phyloP scores from a whole-genome alignment of 2,113 vertebrate species.

The Ceratotherium simum region DNA sequence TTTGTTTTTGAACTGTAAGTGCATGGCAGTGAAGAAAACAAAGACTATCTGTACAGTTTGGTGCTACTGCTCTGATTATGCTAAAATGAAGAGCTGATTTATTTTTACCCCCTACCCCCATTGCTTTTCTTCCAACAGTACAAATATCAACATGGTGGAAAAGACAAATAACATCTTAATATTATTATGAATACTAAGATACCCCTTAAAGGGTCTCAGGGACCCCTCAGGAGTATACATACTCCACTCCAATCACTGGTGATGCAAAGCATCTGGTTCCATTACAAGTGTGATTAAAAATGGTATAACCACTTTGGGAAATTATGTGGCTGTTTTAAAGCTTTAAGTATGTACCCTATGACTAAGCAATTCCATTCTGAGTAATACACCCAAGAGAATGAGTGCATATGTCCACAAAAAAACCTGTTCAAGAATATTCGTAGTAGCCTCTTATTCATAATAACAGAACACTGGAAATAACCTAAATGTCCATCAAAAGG shows the following conservation, averaged over 20 bases:
- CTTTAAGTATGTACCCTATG: background rate
- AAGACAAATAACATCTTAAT: background rate
- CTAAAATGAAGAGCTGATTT: background rate
- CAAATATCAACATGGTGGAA: background rate
- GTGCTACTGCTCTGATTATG: background rate
- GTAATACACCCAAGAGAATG: background rate
- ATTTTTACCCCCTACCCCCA: background rate
- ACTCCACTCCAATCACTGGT: background rate
- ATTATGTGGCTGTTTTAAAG: background rate
- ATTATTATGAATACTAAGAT: too few species aligned
- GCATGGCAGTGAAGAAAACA: background rate
- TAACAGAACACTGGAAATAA: background rate
- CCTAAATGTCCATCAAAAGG: background rate
- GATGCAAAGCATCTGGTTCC: background rate
- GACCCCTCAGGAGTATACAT: background rate
- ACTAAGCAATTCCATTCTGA: background rate
- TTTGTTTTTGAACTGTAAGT: background rate
- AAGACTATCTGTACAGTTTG: background rate
- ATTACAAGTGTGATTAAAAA: background rate
- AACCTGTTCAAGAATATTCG: background rate
- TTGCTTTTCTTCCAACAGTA: background rate
- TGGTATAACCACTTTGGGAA: background rate
- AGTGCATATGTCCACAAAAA: background rate
- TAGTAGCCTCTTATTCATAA: background rate
- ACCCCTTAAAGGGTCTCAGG: background rate